Percentiles rank a stretch among this genome's conserved stretches.
These are phyloP conservation scores for Myodes glareolus DNA, from an alignment of 2,113 vertebrate species.

Conservation along the genomic window DNA sequence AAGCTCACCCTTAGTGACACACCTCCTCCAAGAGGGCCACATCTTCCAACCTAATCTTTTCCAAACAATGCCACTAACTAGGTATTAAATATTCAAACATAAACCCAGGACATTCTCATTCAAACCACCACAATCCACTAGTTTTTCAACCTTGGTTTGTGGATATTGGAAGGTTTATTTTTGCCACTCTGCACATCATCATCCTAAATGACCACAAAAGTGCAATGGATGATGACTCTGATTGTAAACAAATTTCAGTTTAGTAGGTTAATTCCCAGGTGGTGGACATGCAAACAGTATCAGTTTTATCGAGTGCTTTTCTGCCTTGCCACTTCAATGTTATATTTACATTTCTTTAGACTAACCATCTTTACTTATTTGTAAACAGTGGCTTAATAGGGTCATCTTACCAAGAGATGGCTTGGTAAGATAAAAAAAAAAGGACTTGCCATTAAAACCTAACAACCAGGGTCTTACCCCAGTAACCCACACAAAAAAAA, in stretches of 20 bases:
- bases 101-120: background rate
- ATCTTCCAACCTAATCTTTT: background rate
- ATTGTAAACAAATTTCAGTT: background rate
- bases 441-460: background rate
- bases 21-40: background rate
- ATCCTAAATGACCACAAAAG: background rate
- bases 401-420: background rate
- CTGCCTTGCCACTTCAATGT: background rate
- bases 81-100: background rate
- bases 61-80: background rate
- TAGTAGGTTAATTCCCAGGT: background rate
- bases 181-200: background rate
- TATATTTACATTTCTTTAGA: conserved; percentile 5
- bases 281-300: background rate
- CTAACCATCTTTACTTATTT: background rate
- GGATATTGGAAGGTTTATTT: background rate
- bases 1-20: background rate
- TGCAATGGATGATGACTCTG: background rate
- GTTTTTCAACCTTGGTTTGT: background rate
- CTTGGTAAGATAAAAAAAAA: background rate
- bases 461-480: too few relatives aligned
- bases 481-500: background rate
- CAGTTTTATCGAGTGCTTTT: background rate
- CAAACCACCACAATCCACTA: background rate
- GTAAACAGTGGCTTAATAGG: background rate